Base-by-base conservation (phyloP, 2,797 vertebrate species). In the Mycteria americana region DNA sequence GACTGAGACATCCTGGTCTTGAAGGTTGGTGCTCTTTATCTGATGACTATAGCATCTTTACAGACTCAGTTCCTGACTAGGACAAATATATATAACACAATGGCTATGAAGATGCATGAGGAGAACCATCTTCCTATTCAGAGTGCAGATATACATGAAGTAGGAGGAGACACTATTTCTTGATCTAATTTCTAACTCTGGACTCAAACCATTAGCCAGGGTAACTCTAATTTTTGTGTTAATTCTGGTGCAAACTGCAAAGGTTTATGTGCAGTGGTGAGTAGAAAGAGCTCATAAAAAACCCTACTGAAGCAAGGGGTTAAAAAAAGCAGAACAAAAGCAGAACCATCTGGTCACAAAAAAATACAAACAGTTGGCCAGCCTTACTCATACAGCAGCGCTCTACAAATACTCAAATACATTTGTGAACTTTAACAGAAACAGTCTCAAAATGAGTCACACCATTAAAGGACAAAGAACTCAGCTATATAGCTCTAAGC, bases 401-500 rank as follows among this genome's bases (percentile, higher is more conserved):
- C 60, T 85, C 83, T 70, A 85, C 80, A 93, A 94, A 95, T 73
- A 92, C 31, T 84, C 46, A 92, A 84, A 86, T 54, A 79, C 54
- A 41, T 73, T 85, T 60, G 65, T 88, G 88, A 96, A 92, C 73
- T 90, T 89, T 33, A 94, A 77, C 57, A 93, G 89, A 95, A 95
- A 92, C 73, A 81, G 43, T 56, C 77, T 82, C 46, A 79, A 94
- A 90, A 94, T 91, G 74, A 96, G 46, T 93, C 88, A 94, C 54
- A 51, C 62, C 35, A 76, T 79, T 88, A 90, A 88, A 73, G 23
- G 74, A 90, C 65, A 89, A 88, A 65, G 54, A 90, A 56, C 54
- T 76, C n/a, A 4, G 11, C 27, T 78, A 46, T 63, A 48, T 4
- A 76, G 13, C 85, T 82, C 23, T 80, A 48, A 76, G 43, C 43